Evolutionary conservation across 92 coral and sea anemone species (phyloP).

Genomic region (Umimayanthus chanpuru): DNA sequence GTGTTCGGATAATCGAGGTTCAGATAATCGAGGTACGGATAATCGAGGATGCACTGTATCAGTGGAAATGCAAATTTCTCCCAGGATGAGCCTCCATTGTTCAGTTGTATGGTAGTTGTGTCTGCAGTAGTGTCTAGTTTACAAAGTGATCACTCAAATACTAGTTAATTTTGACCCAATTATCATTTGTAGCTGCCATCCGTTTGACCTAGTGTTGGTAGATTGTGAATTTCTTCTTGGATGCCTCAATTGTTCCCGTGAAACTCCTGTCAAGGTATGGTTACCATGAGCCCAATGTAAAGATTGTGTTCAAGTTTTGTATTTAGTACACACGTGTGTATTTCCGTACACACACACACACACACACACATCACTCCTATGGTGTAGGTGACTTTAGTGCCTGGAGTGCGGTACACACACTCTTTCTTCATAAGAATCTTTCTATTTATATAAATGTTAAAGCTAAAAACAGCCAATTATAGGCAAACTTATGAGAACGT

Average conservation of each 20-base stretch:
- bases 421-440: too few species aligned
- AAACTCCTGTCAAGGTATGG: constrained; percentile 79
- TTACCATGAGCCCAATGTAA: not conserved
- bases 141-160: too few species aligned
- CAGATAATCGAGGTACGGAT: too few species aligned
- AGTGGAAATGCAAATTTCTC: constrained; percentile 58
- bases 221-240: constrained; percentile 78
- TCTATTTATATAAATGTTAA: too few species aligned
- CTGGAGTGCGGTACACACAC: not conserved
- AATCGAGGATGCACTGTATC: too few species aligned
- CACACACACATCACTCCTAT: not conserved
- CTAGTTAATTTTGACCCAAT: too few species aligned
- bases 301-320: not conserved
- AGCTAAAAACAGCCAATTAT: too few species aligned
- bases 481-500: too few species aligned
- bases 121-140: not conserved
- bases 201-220: constrained; percentile 80
- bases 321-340: not conserved
- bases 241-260: constrained; percentile 81
- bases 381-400: not conserved
- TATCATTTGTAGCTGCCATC: constrained; percentile 70
- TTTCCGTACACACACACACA: not conserved
- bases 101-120: constrained; percentile 2
- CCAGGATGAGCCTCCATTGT: constrained; percentile 73
- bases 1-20: too few species aligned